Base-by-base conservation (phyloP, 2,888 invertebrate species). In the Ectobius pallidus region DNA sequence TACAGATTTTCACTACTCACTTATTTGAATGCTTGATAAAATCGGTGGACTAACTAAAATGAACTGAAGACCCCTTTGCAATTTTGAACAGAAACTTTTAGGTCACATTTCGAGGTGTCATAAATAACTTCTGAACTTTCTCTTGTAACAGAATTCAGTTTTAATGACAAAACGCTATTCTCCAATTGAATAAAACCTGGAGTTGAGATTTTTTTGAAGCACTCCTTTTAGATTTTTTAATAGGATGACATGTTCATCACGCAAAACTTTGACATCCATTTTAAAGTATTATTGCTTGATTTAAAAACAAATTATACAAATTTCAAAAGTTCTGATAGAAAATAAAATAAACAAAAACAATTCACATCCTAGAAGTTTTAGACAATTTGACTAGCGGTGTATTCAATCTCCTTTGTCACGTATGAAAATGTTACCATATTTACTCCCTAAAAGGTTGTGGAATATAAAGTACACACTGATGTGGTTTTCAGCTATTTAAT, bases 401-500 rank as follows among this genome's bases (percentile, higher is more conserved):
- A 55, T 27, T 55, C 4, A 58, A 25, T 58, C 32, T 32, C 58
- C 30, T 58, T 30, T 30, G 58, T 30, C 58, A 58, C 58, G 11
- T 30, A 25, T 30, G 32, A 52, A 52, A 52, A 22, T 14, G 11
- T 11, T 34, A 34, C 34, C 25, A 4, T 22, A 22, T 52, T 25
- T 32, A 1, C n/a, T 25, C 30, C 30, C n/a, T 30, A 30, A 58
- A 58, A 58, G 58, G n/a, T 32, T 30, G 30, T 1, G n/a, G 46
- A n/a, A 11, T 46, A n/a, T 58, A 25, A 16, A 46, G 46, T 46
- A 11, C n/a, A n/a, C n/a, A 46, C 46, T 2, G 18, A 14, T 30
- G 16, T 30, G 27, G n/a, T 30, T 58, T 58, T 58, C 58, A 16
- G 55, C 34, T 58, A 2, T 58, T 58, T 58, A 30, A 58, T 58